Conservation (phyloP, 2,797 vertebrate genomes). For the Lemur catta region DNA sequence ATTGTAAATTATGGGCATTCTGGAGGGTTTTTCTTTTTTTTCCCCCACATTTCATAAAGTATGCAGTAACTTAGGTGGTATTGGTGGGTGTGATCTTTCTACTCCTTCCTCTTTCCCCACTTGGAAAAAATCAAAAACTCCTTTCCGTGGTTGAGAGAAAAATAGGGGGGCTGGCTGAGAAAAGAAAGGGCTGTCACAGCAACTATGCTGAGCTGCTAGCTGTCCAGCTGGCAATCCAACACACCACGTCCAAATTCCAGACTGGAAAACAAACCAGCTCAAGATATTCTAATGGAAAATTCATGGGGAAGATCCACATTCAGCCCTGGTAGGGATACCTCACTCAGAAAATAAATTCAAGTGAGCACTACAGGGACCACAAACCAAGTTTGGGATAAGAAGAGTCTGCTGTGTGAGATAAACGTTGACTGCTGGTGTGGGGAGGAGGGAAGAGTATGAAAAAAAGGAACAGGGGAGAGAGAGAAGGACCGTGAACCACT, state of each 20-base stretch:
- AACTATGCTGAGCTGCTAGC: not conserved
- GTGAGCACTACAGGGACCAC: not conserved
- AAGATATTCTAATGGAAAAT: constrained; percentile 79
- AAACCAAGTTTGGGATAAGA: not conserved
- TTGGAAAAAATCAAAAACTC: constrained; percentile 79
- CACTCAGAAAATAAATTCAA: constrained; percentile 40
- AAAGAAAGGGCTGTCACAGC: constrained; percentile 63
- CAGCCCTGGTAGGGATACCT: constrained; percentile 24
- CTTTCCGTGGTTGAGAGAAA: constrained; percentile 55
- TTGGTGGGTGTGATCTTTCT: constrained; percentile 21
- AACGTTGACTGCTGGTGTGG: not conserved
- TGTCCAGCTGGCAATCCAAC: constrained; percentile 78
- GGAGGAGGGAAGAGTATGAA: not conserved
- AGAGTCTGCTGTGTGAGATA: not conserved
- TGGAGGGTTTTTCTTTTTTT: not conserved
- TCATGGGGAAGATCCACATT: constrained; percentile 70
- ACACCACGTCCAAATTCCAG: constrained; percentile 76
- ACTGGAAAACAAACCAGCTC: constrained; percentile 79
- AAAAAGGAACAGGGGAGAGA: not conserved
- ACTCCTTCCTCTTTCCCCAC: constrained; percentile 63
- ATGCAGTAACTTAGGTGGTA: constrained; percentile 17
- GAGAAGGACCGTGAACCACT: not conserved
- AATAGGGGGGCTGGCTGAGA: not conserved
- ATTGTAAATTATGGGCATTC: constrained; percentile 50
- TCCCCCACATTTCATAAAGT: not conserved